Evolutionary conservation across 1,140 invertebrate genomes (phyloP).

Genomic region (Steinernema feltiae): DNA sequence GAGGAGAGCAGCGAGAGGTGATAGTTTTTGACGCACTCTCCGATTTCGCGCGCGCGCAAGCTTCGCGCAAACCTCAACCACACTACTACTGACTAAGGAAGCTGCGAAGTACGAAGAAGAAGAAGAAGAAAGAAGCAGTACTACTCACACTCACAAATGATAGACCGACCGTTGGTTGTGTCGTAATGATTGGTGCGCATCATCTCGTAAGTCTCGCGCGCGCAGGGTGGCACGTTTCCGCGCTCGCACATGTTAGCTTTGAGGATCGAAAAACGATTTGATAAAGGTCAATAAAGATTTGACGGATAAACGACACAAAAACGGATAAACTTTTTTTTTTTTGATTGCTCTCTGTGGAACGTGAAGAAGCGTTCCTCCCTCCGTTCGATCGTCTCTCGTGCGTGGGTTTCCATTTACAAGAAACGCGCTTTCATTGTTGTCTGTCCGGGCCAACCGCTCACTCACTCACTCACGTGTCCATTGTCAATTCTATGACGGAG

Average conservation of each 20-base stretch:
- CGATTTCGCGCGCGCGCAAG: neutral
- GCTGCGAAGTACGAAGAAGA: neutral
- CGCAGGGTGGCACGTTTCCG: neutral
- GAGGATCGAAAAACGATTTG: neutral
- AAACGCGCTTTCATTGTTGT: neutral
- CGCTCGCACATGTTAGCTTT: neutral
- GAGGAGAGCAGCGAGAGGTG: neutral
- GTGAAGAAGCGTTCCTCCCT: neutral
- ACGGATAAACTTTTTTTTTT: neutral
- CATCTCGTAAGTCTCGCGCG: neutral
- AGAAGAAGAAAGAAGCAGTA: neutral
- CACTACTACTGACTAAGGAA: neutral
- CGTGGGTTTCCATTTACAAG: too few relatives aligned
- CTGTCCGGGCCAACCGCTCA: neutral
- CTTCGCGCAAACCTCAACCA: neutral
- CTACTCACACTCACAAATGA: neutral
- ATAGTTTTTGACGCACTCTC: slow-evolving; percentile 9
- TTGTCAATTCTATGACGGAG: neutral
- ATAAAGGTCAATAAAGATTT: neutral
- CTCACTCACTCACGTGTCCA: neutral
- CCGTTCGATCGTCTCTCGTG: too few relatives aligned
- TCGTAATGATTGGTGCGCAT: neutral
- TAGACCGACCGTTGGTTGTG: too few relatives aligned
- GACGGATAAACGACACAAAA: neutral
- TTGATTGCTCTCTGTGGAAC: too few relatives aligned